Base-by-base conservation (phyloP, 2,113 vertebrate genomes). In the western clawed frog (Xenopus tropicalis) region DNA sequence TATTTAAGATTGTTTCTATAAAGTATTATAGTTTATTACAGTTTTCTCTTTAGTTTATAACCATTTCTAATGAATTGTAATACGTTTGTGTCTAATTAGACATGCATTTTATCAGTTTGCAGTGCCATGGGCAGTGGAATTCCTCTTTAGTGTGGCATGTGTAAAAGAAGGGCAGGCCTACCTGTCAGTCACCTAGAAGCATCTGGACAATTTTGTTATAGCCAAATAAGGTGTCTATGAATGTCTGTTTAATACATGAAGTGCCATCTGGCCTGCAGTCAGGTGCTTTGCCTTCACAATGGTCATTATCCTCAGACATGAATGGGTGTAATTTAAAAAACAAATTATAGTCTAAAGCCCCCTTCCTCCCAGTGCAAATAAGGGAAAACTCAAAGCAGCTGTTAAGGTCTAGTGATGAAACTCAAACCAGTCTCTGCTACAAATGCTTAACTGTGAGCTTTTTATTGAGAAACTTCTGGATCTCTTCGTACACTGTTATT, bases 301-400 rank as follows among this genome's bases (percentile, higher is more conserved):
- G 71, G 62, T 66, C 64, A 75, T 75, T 75, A 75, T 69, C 64
- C 25, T 48, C 64, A 54, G 66, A 59, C 72, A 75, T 75, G 66
- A 75, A 75, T 69, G 72, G 72, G 46, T 69, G 72, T 62, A 75
- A 75, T 75, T 75, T 75, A 57, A 61, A 69, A 75, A 75, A 75
- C 72, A 75, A 75, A 75, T 75, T 68, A 75, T 29, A 75, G 57
- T 42, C 43, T 51, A 29, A 16, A 24, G 42, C 72, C 71, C 48
- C 23, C 61, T 19, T 44, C 65, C 57, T 51, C 63, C 20, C 3
- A 54, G 65, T 24, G 72, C 56, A 75, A 75, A 51, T 58, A 43
- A 42, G 51, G 24, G 29, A 74, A 59, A 71, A 42, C 42, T 25
- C 24, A 54, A 69, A 54, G 65, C 72, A 75, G 57, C 72, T 68